Conservation (phyloP, 2,888 invertebrate species). For the Acronicta alni region DNA sequence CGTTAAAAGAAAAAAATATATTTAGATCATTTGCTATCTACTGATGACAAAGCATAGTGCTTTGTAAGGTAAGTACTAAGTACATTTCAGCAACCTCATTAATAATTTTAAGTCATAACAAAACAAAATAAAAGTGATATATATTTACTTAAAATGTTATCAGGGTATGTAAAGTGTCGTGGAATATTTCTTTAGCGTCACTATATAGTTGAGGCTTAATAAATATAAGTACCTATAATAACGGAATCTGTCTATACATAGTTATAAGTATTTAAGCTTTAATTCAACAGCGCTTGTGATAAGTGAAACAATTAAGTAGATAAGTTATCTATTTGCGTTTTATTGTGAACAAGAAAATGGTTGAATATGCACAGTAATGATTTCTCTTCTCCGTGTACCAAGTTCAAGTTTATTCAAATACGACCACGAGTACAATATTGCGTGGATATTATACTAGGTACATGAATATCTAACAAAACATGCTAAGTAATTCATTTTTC, state of each 20-base stretch:
- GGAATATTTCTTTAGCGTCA: constrained; percentile 53
- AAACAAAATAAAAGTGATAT: constrained; percentile 30
- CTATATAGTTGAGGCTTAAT: constrained; percentile 26
- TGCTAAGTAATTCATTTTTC: too few relatives aligned
- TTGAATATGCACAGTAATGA: constrained; percentile 1
- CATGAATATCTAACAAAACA: too few relatives aligned
- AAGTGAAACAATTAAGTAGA: constrained; percentile 46
- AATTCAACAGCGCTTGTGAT: constrained; percentile 49
- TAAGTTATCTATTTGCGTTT: constrained; percentile 36
- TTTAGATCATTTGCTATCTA: constrained; percentile 12
- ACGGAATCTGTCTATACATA: constrained; percentile 16
- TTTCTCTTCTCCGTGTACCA: background rate
- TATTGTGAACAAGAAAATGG: constrained; percentile 26
- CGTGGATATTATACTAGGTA: too few relatives aligned
- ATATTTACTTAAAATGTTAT: constrained; percentile 53
- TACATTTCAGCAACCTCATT: constrained; percentile 45
- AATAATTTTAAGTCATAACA: constrained; percentile 26
- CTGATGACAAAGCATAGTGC: background rate
- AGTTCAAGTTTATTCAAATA: constrained; percentile 21
- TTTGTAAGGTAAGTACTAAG: background rate
- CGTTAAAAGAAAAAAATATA: background rate
- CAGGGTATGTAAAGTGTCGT: constrained; percentile 31
- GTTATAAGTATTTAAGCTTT: constrained; percentile 46
- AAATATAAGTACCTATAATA: constrained; percentile 34
- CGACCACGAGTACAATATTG: background rate